phyloP scores from a whole-genome alignment of 1,140 invertebrate species.

The Nebria ingens region DNA sequence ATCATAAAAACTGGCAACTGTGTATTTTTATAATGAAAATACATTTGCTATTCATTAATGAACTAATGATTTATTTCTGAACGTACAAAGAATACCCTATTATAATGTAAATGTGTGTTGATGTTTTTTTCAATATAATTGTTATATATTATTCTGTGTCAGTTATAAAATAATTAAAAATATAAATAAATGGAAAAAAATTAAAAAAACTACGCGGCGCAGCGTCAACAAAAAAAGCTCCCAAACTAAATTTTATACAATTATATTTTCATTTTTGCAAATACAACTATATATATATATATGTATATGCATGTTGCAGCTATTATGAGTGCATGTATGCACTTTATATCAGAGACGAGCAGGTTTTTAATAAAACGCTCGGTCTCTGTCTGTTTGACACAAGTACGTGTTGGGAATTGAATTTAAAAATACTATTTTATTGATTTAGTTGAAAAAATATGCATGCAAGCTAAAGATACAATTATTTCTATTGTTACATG shows the following conservation, averaged over 20 bases:
- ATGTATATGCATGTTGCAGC: too few species aligned
- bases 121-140: slow-evolving; percentile 1
- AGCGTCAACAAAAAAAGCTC: too few species aligned
- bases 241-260: slow-evolving; percentile 7
- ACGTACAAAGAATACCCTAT: slow-evolving; percentile 7
- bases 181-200: neutral
- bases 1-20: neutral
- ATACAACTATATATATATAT: neutral
- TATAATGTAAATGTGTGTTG: slow-evolving; percentile 4
- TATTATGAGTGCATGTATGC: slow-evolving; percentile 6
- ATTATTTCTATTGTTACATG: too few species aligned
- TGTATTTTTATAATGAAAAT: slow-evolving; percentile 7
- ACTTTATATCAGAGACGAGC: slow-evolving; percentile 3
- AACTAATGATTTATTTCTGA: slow-evolving; percentile 9
- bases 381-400: too few species aligned
- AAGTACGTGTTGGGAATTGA: too few species aligned
- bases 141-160: slow-evolving; percentile 8
- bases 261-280: slow-evolving; percentile 7
- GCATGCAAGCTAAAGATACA: too few species aligned
- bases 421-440: too few species aligned
- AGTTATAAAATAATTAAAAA: slow-evolving; percentile 10
- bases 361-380: slow-evolving; percentile 7
- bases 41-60: slow-evolving; percentile 2
- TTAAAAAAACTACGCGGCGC: too few species aligned
- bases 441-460: too few species aligned